These are phyloP conservation scores for Ctena decussata DNA, from an alignment of 2,888 invertebrate genomes.

Conservation along the genomic window DNA sequence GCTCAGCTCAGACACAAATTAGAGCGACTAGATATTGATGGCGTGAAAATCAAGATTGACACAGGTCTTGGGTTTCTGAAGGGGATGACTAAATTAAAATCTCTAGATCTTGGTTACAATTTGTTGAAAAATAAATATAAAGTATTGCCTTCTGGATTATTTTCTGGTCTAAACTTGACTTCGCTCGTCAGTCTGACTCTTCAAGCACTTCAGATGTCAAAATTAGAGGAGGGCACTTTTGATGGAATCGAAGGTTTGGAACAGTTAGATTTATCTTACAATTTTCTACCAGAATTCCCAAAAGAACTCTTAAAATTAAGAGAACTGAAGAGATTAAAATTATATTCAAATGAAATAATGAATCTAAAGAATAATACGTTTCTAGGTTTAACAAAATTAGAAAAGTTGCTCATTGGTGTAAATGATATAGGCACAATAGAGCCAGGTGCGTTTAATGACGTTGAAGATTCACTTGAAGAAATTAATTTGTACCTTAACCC, in stretches of 20 bases:
- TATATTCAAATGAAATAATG: slow-evolving; percentile 60
- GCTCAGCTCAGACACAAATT: slow-evolving; percentile 26
- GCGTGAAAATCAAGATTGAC: slow-evolving; percentile 53
- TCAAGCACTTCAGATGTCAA: slow-evolving; percentile 58
- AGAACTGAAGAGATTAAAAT: slow-evolving; percentile 56
- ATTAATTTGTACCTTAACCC: slow-evolving; percentile 69
- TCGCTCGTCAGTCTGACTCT: slow-evolving; percentile 47
- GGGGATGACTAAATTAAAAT: slow-evolving; percentile 48
- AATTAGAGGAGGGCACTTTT: slow-evolving; percentile 52
- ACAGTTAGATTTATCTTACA: slow-evolving; percentile 61
- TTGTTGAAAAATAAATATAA: slow-evolving; percentile 49
- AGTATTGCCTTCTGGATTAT: slow-evolving; percentile 52
- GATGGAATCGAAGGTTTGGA: slow-evolving; percentile 58
- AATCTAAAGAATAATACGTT: slow-evolving; percentile 55
- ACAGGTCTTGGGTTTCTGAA: slow-evolving; percentile 50
- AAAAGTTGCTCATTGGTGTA: slow-evolving; percentile 60
- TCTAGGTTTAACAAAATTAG: slow-evolving; percentile 49
- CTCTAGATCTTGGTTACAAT: slow-evolving; percentile 58
- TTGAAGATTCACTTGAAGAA: slow-evolving; percentile 63
- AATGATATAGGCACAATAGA: slow-evolving; percentile 68
- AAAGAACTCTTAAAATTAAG: slow-evolving; percentile 46
- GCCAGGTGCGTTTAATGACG: slow-evolving; percentile 58
- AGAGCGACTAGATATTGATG: slow-evolving; percentile 49
- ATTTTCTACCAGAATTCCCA: slow-evolving; percentile 58
- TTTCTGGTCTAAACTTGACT: slow-evolving; percentile 43